phyloP scores from a whole-genome alignment of 2,797 vertebrate genomes.

The Buceros bicornis region DNA sequence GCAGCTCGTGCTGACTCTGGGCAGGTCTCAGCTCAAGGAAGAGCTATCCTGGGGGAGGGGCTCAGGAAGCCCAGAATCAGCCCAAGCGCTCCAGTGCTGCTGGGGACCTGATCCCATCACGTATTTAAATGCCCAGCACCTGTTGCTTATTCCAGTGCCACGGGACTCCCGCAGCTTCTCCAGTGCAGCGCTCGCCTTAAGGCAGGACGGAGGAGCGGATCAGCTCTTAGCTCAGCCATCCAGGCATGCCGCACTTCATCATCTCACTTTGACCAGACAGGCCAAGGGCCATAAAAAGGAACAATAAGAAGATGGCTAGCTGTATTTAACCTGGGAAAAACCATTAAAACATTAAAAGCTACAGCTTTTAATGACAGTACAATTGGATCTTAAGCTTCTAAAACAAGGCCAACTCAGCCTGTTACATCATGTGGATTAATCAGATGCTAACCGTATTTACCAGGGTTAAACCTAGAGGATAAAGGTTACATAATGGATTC shows the following conservation, averaged over 20 bases:
- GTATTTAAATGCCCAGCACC: not conserved
- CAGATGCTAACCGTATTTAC: conserved; percentile 43
- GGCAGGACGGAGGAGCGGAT: not conserved
- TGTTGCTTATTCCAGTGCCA: not conserved
- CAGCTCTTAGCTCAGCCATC: not conserved
- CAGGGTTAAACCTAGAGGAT: conserved; percentile 42
- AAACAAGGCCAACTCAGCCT: conserved; percentile 59
- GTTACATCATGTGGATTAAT: conserved; percentile 70
- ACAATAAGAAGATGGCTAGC: not conserved
- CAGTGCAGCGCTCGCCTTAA: not conserved
- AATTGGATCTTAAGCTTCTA: not conserved
- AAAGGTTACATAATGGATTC: conserved; percentile 48
- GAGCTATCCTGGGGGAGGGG: not conserved
- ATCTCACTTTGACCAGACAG: not conserved
- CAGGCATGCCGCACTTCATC: not conserved
- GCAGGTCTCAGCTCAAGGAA: not conserved
- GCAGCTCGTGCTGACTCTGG: not conserved
- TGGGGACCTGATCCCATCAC: not conserved
- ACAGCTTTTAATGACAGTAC: not conserved
- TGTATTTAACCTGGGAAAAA: not conserved
- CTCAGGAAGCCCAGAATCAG: not conserved
- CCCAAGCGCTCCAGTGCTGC: not conserved
- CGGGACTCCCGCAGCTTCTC: not conserved
- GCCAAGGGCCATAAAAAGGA: not conserved
- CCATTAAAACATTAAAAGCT: not conserved